Conservation (phyloP, 2,113 vertebrate species). For the Colistium nudipinnis region DNA sequence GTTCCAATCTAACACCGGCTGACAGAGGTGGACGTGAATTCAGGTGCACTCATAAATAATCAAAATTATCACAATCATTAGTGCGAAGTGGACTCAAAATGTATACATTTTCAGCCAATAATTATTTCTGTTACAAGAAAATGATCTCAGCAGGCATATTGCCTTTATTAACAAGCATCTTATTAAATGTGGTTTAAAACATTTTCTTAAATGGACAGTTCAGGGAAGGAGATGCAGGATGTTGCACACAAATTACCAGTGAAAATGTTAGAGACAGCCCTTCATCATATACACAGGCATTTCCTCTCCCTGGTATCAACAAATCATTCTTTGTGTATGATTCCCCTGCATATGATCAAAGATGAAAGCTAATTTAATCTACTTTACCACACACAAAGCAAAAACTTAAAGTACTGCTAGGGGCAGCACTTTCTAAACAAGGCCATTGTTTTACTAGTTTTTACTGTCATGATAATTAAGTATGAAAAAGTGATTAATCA, state of each 20-base stretch:
- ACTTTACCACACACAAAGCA: background rate
- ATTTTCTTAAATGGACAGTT: background rate
- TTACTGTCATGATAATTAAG: background rate
- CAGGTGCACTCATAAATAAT: background rate
- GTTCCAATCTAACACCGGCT: background rate
- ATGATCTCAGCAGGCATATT: too few relatives aligned
- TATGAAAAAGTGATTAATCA: slow-evolving; percentile 1
- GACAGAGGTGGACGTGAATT: background rate
- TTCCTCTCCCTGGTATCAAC: background rate
- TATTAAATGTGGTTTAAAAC: background rate
- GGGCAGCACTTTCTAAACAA: background rate
- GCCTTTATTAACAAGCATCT: too few relatives aligned
- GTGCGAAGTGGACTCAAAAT: too few relatives aligned
- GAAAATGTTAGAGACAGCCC: background rate
- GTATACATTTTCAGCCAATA: too few relatives aligned
- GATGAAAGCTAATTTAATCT: slow-evolving; percentile 13
- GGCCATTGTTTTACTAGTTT: background rate
- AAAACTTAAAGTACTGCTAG: background rate
- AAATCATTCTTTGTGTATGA: background rate
- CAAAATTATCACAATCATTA: too few relatives aligned
- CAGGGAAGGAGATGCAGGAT: background rate
- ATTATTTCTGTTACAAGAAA: too few relatives aligned
- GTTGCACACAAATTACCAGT: background rate
- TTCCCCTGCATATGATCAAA: slow-evolving; percentile 3
- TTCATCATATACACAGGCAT: background rate